A percentile compares a stretch with the other conserved stretches of the same genome.
Conservation (phyloP, 2,797 vertebrate genomes). For the Adelosebastes latens region DNA sequence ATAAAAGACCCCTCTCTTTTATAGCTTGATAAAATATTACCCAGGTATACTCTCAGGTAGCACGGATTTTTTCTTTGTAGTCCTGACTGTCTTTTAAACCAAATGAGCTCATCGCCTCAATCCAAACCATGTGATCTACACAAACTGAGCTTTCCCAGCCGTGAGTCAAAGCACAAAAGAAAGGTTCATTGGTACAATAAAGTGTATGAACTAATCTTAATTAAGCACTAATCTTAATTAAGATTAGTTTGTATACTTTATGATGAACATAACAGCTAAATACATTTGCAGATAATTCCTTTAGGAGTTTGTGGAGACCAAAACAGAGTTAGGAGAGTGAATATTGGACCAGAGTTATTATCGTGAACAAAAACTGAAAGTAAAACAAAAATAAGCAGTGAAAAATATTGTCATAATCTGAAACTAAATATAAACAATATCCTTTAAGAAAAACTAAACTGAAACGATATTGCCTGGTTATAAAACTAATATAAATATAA, state of each 20-base stretch:
- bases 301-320: background rate
- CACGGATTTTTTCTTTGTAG: constrained; percentile 57
- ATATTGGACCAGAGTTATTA: background rate
- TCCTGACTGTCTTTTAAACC: constrained; percentile 50
- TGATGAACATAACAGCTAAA: background rate
- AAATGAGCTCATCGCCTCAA: constrained; percentile 61
- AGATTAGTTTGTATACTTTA: background rate
- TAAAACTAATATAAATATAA: too few relatives aligned
- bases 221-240: background rate
- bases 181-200: background rate
- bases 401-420: too few relatives aligned
- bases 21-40: constrained; percentile 73
- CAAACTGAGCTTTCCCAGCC: constrained; percentile 7
- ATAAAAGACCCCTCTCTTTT: constrained; percentile 56
- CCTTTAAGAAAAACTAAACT: too few relatives aligned
- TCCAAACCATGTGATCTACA: constrained; percentile 42
- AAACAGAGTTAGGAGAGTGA: background rate
- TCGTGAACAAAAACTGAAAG: too few relatives aligned
- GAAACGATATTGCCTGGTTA: too few relatives aligned
- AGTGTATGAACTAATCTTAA: background rate
- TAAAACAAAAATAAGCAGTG: too few relatives aligned
- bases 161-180: background rate
- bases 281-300: background rate
- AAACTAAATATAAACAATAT: too few relatives aligned
- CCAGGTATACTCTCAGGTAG: constrained; percentile 68